phyloP scores from a whole-genome alignment of 2,888 invertebrate species.

The Macrostomum cliftonense region DNA sequence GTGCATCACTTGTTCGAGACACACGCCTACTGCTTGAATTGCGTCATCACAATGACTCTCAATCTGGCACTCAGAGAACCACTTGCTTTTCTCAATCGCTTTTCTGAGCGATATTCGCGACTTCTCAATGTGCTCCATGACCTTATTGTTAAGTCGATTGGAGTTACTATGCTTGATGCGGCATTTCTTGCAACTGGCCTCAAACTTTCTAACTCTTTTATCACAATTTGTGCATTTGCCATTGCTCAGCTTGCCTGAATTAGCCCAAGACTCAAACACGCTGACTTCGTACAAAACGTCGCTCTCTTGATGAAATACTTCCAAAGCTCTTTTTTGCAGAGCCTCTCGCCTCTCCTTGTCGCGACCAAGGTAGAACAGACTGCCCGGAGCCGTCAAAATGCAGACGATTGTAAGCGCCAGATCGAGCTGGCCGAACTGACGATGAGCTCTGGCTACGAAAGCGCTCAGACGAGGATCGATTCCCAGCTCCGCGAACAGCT shows the following conservation, averaged over 20 bases:
- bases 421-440: neutral
- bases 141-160: conserved; percentile 1
- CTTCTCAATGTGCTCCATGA: neutral
- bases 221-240: neutral
- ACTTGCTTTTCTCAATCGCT: neutral
- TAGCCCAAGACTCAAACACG: neutral
- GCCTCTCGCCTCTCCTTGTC: neutral
- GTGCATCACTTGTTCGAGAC: neutral
- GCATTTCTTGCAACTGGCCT: neutral
- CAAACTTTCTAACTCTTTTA: neutral
- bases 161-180: neutral
- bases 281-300: neutral
- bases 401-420: neutral
- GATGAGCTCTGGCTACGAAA: neutral
- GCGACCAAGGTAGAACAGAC: neutral
- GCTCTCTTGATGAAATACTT: neutral
- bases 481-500: neutral
- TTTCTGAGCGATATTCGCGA: neutral
- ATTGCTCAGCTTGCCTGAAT: neutral
- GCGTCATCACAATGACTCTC: neutral
- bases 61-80: neutral
- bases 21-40: neutral
- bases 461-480: conserved; percentile 1
- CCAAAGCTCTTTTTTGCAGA: neutral
- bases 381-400: neutral